Conservation (phyloP, 1,140 invertebrate genomes). For the Phthorimaea operculella region DNA sequence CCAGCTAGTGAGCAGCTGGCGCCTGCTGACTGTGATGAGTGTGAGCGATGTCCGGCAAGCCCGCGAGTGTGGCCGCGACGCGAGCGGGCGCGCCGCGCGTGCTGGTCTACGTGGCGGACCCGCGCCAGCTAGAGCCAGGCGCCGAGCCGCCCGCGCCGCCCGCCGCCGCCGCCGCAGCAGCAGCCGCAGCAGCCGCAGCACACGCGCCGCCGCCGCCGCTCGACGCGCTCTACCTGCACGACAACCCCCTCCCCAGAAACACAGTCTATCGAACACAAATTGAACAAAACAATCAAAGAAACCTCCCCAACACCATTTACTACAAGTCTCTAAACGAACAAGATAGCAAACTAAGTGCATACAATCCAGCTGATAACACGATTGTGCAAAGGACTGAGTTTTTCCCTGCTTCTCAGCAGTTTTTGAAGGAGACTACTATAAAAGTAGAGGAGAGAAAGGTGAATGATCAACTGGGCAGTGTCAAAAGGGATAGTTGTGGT, state of each 20-base stretch:
- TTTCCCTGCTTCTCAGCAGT: slow-evolving; percentile 34
- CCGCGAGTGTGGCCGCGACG: slow-evolving; percentile 59
- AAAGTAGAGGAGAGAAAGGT: slow-evolving; percentile 25
- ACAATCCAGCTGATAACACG: slow-evolving; percentile 23
- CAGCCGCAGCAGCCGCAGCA: slow-evolving; percentile 5
- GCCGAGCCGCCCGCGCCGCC: slow-evolving; percentile 30
- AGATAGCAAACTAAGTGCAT: slow-evolving; percentile 35
- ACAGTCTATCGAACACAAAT: slow-evolving; percentile 31
- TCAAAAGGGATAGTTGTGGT: slow-evolving; percentile 37
- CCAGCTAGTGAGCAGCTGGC: slow-evolving; percentile 50
- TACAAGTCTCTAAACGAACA: slow-evolving; percentile 45
- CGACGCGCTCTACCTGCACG: slow-evolving; percentile 36
- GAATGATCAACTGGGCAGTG: slow-evolving; percentile 18
- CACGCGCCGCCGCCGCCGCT: slow-evolving; percentile 26
- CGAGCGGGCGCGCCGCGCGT: slow-evolving; percentile 58
- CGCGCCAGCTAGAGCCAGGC: slow-evolving; percentile 58
- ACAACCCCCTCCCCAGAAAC: slow-evolving; percentile 33
- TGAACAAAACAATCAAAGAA: slow-evolving; percentile 34
- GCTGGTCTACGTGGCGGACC: slow-evolving; percentile 62
- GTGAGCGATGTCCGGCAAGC: slow-evolving; percentile 61
- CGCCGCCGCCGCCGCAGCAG: slow-evolving; percentile 7
- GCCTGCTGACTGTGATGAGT: slow-evolving; percentile 52
- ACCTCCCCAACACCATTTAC: slow-evolving; percentile 26
- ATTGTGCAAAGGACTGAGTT: slow-evolving; percentile 31
- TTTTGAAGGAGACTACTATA: slow-evolving; percentile 38